These are phyloP conservation scores for Progne subis DNA, from an alignment of 2,113 vertebrate species.

Conservation along the genomic window DNA sequence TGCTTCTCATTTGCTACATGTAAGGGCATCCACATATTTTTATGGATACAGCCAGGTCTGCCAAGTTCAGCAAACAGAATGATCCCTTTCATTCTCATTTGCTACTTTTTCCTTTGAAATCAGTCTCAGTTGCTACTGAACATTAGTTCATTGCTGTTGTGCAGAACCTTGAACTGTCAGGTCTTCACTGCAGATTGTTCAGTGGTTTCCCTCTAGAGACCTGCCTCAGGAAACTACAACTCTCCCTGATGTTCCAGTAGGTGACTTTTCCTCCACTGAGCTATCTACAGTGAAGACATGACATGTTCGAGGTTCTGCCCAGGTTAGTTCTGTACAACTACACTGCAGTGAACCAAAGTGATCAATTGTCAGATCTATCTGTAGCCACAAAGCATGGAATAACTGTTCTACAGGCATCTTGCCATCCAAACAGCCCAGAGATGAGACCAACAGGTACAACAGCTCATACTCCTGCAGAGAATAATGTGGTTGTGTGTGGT, in stretches of 20 bases:
- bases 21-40: neutral
- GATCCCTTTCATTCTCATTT: neutral
- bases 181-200: neutral
- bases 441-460: neutral
- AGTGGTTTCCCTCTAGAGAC: neutral
- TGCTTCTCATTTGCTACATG: neutral
- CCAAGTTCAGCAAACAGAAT: neutral
- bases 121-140: neutral
- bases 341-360: neutral
- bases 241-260: neutral
- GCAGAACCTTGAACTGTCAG: neutral
- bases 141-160: neutral
- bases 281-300: neutral
- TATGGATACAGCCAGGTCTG: neutral
- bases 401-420: neutral
- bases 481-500: fast-evolving
- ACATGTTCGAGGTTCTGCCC: fast-evolving
- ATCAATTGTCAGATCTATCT: neutral
- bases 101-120: neutral
- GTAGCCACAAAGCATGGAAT: neutral
- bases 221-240: neutral
- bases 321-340: neutral
- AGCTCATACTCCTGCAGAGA: neutral
- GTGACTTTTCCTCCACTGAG: neutral
- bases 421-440: neutral